These are phyloP conservation scores for human DNA, from an alignment of 2,113 vertebrate species.

Conservation along the genomic window DNA sequence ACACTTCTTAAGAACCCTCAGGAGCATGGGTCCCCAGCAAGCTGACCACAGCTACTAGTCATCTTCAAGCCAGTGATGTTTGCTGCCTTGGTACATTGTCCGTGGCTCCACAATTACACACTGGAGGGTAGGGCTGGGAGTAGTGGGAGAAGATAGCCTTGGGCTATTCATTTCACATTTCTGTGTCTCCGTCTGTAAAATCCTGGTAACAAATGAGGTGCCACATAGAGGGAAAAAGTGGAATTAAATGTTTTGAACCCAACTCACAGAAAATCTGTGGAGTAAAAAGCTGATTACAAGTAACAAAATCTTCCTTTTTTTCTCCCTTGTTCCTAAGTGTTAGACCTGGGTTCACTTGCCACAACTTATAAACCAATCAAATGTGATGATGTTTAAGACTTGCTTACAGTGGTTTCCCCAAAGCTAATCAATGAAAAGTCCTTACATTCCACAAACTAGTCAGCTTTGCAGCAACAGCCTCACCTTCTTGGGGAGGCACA, in stretches of 20 bases:
- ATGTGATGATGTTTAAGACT: not conserved
- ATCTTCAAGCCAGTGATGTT: not conserved
- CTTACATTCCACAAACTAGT: not conserved
- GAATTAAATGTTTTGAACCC: not conserved
- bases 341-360: constrained; percentile 34
- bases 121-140: too few relatives aligned
- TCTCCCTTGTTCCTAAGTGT: not conserved
- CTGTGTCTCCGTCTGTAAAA: not conserved
- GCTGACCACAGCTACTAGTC: not conserved
- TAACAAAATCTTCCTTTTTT: not conserved
- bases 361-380: not conserved
- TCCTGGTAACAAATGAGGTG: not conserved
- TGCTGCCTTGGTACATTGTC: not conserved
- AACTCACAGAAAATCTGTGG: not conserved
- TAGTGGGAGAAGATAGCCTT: not conserved
- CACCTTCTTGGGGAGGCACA: not conserved
- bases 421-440: not conserved
- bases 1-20: not conserved
- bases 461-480: not conserved
- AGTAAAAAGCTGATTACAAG: constrained; percentile 35
- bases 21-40: not conserved
- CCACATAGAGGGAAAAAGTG: not conserved
- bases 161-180: not conserved
- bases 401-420: constrained; percentile 30
- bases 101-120: not conserved